phyloP scores from a whole-genome alignment of 2,113 vertebrate genomes.

The Corythaixoides concolor region DNA sequence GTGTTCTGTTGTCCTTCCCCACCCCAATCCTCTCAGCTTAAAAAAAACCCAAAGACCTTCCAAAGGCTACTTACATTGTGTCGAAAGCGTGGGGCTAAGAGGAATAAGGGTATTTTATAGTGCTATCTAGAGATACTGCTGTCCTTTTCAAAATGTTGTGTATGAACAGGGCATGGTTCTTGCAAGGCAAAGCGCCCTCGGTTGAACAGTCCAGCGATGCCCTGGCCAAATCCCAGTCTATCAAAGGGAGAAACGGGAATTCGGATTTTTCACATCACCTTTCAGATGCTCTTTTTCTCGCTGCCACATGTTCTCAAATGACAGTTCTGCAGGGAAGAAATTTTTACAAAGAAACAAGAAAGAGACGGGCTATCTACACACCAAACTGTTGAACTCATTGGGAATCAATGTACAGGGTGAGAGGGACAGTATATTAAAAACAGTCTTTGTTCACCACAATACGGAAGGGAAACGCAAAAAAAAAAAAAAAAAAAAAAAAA shows the following conservation, averaged over 20 bases:
- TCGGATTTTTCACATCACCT: not conserved
- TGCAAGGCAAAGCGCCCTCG: not conserved
- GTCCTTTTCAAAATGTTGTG: not conserved
- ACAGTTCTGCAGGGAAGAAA: slow-evolving; percentile 10
- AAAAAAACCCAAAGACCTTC: not conserved
- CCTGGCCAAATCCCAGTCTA: not conserved
- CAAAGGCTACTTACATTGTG: not conserved
- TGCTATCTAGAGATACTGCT: not conserved
- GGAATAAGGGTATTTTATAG: not conserved
- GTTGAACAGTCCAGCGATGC: not conserved
- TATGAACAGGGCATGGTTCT: not conserved
- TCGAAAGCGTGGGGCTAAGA: not conserved
- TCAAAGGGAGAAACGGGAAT: not conserved
- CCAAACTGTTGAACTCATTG: not conserved
- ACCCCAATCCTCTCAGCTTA: not conserved
- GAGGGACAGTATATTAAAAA: slow-evolving; percentile 5
- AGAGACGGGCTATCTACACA: not conserved
- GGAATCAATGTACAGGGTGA: slow-evolving; percentile 18
- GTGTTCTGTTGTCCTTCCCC: not conserved
- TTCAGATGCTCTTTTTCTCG: not conserved
- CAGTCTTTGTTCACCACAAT: not conserved
- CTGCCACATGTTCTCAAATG: not conserved
- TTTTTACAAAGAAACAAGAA: slow-evolving; percentile 28
- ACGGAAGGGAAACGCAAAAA: not conserved
- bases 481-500: not conserved